A percentile compares a stretch with the other conserved stretches of the same genome.
Conservation (phyloP, 1,140 invertebrate genomes). For the Trachymyrmex cornetzi region DNA sequence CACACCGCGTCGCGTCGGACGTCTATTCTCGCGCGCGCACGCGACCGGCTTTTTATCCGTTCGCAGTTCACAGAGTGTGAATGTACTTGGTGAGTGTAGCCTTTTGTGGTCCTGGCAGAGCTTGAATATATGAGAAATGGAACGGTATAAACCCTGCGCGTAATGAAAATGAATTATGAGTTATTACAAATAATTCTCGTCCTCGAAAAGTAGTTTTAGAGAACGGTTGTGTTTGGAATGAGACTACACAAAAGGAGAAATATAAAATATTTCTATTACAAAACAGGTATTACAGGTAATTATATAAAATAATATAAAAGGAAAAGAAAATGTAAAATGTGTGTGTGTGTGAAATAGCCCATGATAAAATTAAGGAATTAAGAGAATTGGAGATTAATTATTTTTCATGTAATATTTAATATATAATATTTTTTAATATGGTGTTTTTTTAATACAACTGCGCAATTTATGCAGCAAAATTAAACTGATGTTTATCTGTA, state of each 20-base stretch:
- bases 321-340: not conserved
- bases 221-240: not conserved
- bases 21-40: not conserved
- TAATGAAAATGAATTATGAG: conserved; percentile 36
- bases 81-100: conserved; percentile 38
- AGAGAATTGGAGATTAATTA: not conserved
- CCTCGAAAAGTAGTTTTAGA: not conserved
- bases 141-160: conserved; percentile 23
- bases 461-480: not conserved
- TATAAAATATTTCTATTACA: not conserved
- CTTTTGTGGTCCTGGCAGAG: conserved; percentile 38
- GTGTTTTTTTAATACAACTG: not conserved
- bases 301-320: not conserved
- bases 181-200: conserved; percentile 17
- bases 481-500: not conserved
- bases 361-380: not conserved
- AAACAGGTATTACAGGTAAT: not conserved
- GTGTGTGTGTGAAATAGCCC: no score
- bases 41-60: conserved; percentile 52
- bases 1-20: not conserved
- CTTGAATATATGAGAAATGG: conserved; percentile 33
- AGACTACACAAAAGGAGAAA: not conserved
- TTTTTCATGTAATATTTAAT: no score
- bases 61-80: conserved; percentile 10
- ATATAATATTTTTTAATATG: no score